Evolutionary conservation across 2,888 invertebrate genomes (phyloP).

Genomic region (Phorcus lineatus): DNA sequence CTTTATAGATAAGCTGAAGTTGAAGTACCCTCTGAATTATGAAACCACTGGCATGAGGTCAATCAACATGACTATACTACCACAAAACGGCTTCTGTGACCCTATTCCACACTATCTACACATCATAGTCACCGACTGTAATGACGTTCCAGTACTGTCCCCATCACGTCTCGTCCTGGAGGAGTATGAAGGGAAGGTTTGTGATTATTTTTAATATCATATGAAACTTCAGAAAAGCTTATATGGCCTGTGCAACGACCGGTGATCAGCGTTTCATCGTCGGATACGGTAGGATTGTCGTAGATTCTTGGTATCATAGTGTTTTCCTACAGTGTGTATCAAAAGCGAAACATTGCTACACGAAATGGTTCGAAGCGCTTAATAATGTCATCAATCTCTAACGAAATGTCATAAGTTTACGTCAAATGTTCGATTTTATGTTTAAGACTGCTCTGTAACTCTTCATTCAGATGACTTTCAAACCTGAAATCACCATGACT

Average conservation of each 20-base stretch:
- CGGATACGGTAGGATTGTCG: too few relatives aligned
- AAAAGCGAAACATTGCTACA: too few relatives aligned
- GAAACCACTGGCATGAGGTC: not conserved
- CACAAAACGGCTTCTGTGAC: not conserved
- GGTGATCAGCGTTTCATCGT: too few relatives aligned
- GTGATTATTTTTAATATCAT: too few relatives aligned
- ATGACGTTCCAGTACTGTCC: not conserved
- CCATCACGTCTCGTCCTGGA: not conserved
- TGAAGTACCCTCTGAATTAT: not conserved
- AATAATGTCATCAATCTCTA: too few relatives aligned
- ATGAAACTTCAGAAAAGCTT: too few relatives aligned
- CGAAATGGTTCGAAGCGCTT: too few relatives aligned
- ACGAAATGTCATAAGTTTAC: too few relatives aligned
- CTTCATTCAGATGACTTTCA: not conserved
- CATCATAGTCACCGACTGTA: slow-evolving; percentile 11
- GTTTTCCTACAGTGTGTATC: too few relatives aligned
- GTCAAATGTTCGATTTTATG: too few relatives aligned
- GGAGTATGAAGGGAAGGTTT: not conserved
- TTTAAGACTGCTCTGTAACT: not conserved
- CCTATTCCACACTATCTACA: not conserved
- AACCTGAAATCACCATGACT: not conserved
- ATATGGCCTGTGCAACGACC: too few relatives aligned
- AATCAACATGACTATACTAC: not conserved
- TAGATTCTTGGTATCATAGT: too few relatives aligned
- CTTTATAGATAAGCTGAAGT: not conserved